phyloP scores from a whole-genome alignment of 2,113 vertebrate genomes.

The Epinephelus cyanopodus region DNA sequence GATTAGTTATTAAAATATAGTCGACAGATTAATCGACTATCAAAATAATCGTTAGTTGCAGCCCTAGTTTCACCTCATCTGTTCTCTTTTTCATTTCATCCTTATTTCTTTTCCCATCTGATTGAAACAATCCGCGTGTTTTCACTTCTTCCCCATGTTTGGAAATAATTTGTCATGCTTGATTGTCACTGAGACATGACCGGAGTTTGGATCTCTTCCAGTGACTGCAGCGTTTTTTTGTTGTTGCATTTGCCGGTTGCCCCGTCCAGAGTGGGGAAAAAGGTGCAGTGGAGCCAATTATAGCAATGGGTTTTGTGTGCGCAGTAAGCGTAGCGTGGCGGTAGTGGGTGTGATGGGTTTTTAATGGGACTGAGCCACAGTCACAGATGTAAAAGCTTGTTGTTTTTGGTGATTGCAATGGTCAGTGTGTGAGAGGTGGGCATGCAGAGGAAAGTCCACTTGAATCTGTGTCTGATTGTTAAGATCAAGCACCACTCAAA shows the following conservation, averaged over 20 bases:
- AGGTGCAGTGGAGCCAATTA: conserved; percentile 82
- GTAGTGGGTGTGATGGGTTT: conserved; percentile 73
- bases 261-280: conserved; percentile 52
- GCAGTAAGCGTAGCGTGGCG: conserved; percentile 66
- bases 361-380: conserved; percentile 72
- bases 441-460: conserved; percentile 37
- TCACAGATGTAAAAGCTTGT: conserved; percentile 71
- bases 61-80: conserved; percentile 27
- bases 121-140: conserved; percentile 40
- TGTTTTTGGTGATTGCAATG: conserved; percentile 70
- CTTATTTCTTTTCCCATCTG: conserved; percentile 13
- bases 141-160: conserved; percentile 50
- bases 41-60: too few species aligned
- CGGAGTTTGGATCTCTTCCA: conserved; percentile 52
- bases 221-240: conserved; percentile 47
- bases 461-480: conserved; percentile 55
- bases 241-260: conserved; percentile 58
- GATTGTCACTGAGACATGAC: conserved; percentile 47
- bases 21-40: too few species aligned
- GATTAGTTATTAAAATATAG: too few species aligned
- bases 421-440: conserved; percentile 53
- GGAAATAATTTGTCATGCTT: conserved; percentile 58
- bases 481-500: conserved; percentile 55
- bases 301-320: conserved; percentile 69
- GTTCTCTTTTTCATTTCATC: conserved; percentile 25